A percentile compares a stretch with the other conserved stretches of the same genome.
phyloP scores from a whole-genome alignment of 2,797 vertebrate genomes.

The Tenualosa thibaudeaui region DNA sequence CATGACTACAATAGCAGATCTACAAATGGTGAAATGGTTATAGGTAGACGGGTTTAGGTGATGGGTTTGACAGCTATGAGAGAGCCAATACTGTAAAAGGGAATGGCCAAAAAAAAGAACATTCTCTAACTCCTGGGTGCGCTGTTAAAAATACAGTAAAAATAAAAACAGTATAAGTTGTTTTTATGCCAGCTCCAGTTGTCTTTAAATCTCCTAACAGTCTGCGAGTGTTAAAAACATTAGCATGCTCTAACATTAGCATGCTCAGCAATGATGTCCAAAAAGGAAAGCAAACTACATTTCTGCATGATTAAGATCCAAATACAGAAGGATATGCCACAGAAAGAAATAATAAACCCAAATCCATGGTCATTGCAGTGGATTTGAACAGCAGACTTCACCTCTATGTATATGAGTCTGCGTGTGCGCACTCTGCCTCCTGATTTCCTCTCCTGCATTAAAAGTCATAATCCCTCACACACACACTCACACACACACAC shows the following conservation, averaged over 20 bases:
- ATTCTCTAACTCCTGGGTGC: slow-evolving; percentile 42
- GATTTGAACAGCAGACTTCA: background rate
- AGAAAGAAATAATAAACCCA: background rate
- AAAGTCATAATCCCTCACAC: background rate
- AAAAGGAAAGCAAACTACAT: slow-evolving; percentile 10
- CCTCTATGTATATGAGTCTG: background rate
- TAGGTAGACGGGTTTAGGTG: too few species aligned
- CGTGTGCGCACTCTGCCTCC: background rate
- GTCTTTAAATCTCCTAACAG: slow-evolving; percentile 55
- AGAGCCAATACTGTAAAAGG: slow-evolving; percentile 26
- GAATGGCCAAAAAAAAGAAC: slow-evolving; percentile 32
- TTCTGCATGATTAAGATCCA: background rate
- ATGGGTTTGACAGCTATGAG: background rate
- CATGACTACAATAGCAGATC: background rate
- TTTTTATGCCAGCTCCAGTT: slow-evolving; percentile 58
- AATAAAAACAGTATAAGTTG: slow-evolving; percentile 44
- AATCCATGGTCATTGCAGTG: background rate
- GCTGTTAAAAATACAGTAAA: slow-evolving; percentile 48
- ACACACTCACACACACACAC: background rate
- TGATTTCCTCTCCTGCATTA: background rate
- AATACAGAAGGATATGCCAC: background rate
- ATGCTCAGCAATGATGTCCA: background rate
- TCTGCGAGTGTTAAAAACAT: slow-evolving; percentile 57
- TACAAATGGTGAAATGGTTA: background rate
- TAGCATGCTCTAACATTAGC: slow-evolving; percentile 52